Base-by-base conservation (phyloP, 2,888 invertebrate genomes). In the Heliconius erato region DNA sequence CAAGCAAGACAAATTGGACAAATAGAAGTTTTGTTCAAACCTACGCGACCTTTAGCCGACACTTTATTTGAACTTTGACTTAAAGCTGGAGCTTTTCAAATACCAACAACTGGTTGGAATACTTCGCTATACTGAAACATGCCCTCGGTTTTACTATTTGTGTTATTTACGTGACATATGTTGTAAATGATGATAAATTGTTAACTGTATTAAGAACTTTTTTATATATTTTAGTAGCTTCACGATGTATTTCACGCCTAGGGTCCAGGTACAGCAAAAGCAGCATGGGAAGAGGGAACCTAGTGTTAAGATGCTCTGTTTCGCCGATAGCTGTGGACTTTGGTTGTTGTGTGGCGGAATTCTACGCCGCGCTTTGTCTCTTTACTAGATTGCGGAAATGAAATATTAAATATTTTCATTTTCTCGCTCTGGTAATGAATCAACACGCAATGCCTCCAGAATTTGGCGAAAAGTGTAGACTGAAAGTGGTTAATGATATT, bases 1-100 rank as follows among this genome's bases (percentile, higher is more conserved):
- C 79, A 54, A 74, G 74, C 82, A 68, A 67, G 67, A 82, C 74
- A 63, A 79, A 79, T 79, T 79, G 79, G 82, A 76, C 80, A 76
- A 74, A 76, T 74, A n/a, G 54, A 81, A 68, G 74, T 76, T 76
- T 67, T 49, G 68, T 74, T 69, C 76, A 81, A 35, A 69, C 40
- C 35, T 63, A 63, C 63, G 40, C 63, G 63, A 76, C 76, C 76
- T 76, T n/a, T 76, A 63, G 76, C 63, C 63, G 35, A 76, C 63
- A 76, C 59, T 76, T 76, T 76, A 67, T 76, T 68, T 65, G 72
- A 74, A 72, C 63, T 59, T 32, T 71, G 32, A 26, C 79, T 79
- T 54, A 63, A 63, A 63, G 76, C 63, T 76, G 76, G 35, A 63
- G 72, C 76, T 59, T 63, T 63, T 63, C 35, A 63, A 76, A 63